Evolutionary conservation across 2,888 invertebrate species (phyloP).

Genomic region (Zootermopsis nevadensis): DNA sequence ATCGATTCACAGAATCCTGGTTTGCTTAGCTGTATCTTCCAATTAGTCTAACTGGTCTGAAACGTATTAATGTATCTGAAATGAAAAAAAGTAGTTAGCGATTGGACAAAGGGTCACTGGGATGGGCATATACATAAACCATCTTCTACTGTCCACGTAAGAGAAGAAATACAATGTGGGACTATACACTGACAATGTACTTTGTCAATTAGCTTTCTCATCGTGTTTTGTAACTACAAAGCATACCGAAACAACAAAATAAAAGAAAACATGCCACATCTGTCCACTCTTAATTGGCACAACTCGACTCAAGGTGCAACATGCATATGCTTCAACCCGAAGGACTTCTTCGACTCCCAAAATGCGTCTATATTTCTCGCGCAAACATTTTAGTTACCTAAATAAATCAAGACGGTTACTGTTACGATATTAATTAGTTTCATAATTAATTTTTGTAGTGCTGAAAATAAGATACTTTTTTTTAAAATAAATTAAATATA

Average conservation of each 20-base stretch:
- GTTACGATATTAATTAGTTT: too few species aligned
- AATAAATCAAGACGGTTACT: background rate
- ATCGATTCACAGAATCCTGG: background rate
- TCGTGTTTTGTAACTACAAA: conserved; percentile 21
- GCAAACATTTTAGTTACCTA: background rate
- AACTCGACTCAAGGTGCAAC: background rate
- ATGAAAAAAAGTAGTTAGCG: background rate
- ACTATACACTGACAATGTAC: background rate
- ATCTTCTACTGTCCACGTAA: background rate
- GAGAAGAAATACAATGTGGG: background rate
- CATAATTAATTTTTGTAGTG: too few species aligned
- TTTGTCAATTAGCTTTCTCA: conserved; percentile 22
- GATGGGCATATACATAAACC: background rate
- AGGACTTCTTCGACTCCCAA: background rate
- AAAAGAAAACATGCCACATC: background rate
- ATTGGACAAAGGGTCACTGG: background rate
- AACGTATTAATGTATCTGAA: background rate
- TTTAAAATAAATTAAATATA: too few species aligned
- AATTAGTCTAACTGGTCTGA: background rate
- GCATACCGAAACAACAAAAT: background rate
- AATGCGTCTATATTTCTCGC: background rate
- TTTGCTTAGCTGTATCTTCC: background rate
- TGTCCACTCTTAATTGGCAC: background rate
- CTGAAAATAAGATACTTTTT: too few species aligned
- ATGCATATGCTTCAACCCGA: background rate